Percentiles rank a stretch among this genome's conserved stretches.
Evolutionary conservation across 1,140 invertebrate species (phyloP).

Genomic region (Polypedilum pembai): DNA sequence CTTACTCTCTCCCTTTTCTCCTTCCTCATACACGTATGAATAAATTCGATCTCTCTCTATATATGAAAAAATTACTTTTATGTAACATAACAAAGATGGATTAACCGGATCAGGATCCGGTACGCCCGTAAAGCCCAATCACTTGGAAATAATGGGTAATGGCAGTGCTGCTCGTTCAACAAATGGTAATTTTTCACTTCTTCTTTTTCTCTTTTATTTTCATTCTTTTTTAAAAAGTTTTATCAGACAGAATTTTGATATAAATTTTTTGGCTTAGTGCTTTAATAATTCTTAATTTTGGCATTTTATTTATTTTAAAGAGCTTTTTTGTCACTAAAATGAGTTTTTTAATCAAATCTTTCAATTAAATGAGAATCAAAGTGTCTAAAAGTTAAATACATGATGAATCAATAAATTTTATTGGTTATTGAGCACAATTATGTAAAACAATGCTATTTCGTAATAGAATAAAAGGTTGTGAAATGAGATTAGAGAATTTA

Average conservation of each 20-base stretch:
- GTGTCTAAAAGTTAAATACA: no score
- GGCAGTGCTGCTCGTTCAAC: slow-evolving; percentile 51
- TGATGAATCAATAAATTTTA: no score
- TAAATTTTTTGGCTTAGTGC: no score
- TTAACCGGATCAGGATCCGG: background rate
- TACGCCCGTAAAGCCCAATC: slow-evolving; percentile 30
- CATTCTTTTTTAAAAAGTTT: background rate
- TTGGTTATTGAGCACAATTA: no score
- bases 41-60: no score
- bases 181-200: slow-evolving; percentile 53
- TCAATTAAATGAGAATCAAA: no score
- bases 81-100: no score
- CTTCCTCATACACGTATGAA: background rate
- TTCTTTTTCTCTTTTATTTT: slow-evolving; percentile 30
- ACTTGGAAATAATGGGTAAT: slow-evolving; percentile 32
- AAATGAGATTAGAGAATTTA: no score
- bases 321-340: background rate
- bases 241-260: background rate
- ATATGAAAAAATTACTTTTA: no score
- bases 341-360: background rate
- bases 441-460: no score
- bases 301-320: background rate
- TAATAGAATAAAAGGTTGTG: no score
- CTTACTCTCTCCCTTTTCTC: background rate
- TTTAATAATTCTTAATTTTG: no score